Evolutionary conservation across 2,888 invertebrate genomes (phyloP).

Genomic region (Caenorhabditis japonica): DNA sequence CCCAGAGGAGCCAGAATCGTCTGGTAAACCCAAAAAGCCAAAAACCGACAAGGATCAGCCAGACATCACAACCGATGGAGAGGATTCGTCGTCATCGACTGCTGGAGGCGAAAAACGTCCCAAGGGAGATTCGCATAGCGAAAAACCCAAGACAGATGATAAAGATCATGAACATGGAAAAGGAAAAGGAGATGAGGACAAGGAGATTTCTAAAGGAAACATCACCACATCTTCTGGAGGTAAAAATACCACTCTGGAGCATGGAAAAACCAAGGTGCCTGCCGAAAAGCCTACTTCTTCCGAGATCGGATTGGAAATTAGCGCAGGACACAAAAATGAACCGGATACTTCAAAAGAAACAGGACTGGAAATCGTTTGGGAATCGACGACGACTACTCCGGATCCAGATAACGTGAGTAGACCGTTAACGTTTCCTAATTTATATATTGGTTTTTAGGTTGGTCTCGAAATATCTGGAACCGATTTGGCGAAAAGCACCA

Average conservation of each 20-base stretch:
- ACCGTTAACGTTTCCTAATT: not conserved
- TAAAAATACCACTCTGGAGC: slow-evolving; percentile 23
- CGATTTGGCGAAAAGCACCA: slow-evolving; percentile 15
- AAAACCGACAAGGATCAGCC: not conserved
- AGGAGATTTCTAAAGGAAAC: not conserved
- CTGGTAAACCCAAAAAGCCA: too few relatives aligned
- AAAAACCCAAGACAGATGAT: slow-evolving; percentile 3
- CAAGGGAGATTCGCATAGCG: slow-evolving; percentile 10
- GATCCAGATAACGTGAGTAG: slow-evolving; percentile 43
- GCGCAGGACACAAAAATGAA: slow-evolving; percentile 5
- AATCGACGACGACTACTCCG: slow-evolving; percentile 18
- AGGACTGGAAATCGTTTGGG: slow-evolving; percentile 49
- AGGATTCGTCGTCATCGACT: slow-evolving; percentile 14
- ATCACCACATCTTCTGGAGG: slow-evolving; percentile 37
- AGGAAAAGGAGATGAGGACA: not conserved
- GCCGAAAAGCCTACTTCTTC: not conserved
- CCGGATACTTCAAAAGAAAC: slow-evolving; percentile 15
- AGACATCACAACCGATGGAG: slow-evolving; percentile 29
- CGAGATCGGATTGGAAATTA: slow-evolving; percentile 34
- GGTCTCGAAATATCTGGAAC: slow-evolving; percentile 43
- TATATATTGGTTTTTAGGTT: slow-evolving; percentile 20
- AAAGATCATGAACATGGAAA: slow-evolving; percentile 1
- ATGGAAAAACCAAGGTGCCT: slow-evolving; percentile 13
- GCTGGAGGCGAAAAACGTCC: slow-evolving; percentile 16
- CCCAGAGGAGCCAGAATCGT: not conserved